A percentile compares a stretch with the other conserved stretches of the same genome.
Evolutionary conservation across 2,113 vertebrate species (phyloP).

Genomic region (Callipepla californica): DNA sequence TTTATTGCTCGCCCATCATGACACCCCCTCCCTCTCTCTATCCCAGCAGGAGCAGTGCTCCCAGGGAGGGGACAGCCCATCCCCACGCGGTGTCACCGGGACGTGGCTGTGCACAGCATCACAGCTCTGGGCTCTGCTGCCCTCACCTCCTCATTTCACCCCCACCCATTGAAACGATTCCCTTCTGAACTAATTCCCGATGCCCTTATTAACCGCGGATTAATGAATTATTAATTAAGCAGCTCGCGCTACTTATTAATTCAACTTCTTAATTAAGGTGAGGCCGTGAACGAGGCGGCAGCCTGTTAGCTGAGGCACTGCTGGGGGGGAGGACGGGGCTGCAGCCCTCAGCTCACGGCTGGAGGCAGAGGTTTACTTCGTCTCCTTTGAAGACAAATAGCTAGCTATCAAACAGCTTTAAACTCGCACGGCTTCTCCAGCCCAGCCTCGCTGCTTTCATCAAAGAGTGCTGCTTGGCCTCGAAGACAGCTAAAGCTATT

Average conservation of each 20-base stretch:
- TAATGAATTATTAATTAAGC: slow-evolving; percentile 59
- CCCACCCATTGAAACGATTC: not conserved
- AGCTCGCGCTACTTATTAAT: not conserved
- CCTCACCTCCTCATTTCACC: not conserved
- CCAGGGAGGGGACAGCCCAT: not conserved
- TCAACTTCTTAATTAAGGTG: slow-evolving; percentile 50
- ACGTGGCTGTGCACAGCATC: not conserved
- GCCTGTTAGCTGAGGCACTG: slow-evolving; percentile 34
- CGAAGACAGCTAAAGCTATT: slow-evolving; percentile 30
- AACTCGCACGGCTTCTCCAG: slow-evolving; percentile 48
- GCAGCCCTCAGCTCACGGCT: not conserved
- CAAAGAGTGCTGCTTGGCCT: slow-evolving; percentile 46
- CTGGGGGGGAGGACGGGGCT: not conserved
- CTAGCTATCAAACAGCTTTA: slow-evolving; percentile 55
- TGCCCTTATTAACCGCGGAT: slow-evolving; percentile 51
- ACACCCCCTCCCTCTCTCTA: accelerated
- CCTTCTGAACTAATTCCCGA: slow-evolving; percentile 18
- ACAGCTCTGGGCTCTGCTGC: not conserved
- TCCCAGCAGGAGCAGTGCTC: not conserved
- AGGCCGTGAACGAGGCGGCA: slow-evolving; percentile 2
- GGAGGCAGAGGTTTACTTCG: slow-evolving; percentile 55
- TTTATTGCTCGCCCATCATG: not conserved
- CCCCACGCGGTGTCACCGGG: accelerated
- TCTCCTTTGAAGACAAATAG: slow-evolving; percentile 64
- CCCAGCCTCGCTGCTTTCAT: slow-evolving; percentile 24